A percentile compares a stretch with the other conserved stretches of the same genome.
These are phyloP conservation scores for Ichneumoninae sp. DNA, from an alignment of 2,888 invertebrate genomes.

Conservation along the genomic window DNA sequence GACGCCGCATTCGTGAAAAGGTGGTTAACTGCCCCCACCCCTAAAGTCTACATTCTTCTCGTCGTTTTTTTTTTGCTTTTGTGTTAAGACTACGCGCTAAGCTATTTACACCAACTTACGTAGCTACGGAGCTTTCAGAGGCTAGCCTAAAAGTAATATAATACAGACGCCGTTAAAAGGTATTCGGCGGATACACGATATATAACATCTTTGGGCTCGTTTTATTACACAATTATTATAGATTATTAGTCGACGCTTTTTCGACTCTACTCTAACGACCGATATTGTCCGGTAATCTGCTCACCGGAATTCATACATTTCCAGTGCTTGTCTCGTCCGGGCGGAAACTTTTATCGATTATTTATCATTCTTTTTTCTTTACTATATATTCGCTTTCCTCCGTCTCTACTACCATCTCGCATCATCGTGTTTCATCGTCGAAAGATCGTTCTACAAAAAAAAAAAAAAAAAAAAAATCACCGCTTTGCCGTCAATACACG, in stretches of 20 bases:
- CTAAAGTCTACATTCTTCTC: conserved; percentile 64
- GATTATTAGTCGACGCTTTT: conserved; percentile 68
- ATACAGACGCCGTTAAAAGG: conserved; percentile 79
- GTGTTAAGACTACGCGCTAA: conserved; percentile 71
- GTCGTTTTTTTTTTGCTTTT: conserved; percentile 39
- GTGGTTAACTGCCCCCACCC: conserved; percentile 64
- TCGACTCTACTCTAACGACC: conserved; percentile 24
- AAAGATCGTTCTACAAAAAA: conserved; percentile 8
- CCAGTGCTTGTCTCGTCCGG: conserved; percentile 6
- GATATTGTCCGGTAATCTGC: conserved; percentile 5
- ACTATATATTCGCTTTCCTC: neutral
- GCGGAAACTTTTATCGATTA: conserved; percentile 28
- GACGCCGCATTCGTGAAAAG: conserved; percentile 50
- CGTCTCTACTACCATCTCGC: conserved; percentile 2
- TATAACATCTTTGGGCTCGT: conserved; percentile 84
- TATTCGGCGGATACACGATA: conserved; percentile 80
- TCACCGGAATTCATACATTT: conserved; percentile 16
- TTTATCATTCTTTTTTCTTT: conserved; percentile 4
- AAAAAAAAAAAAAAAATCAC: conserved; percentile 7
- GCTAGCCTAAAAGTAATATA: conserved; percentile 82
- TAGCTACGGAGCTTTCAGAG: conserved; percentile 77
- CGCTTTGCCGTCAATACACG: conserved; percentile 19
- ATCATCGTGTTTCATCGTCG: conserved; percentile 6
- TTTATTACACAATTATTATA: conserved; percentile 84
- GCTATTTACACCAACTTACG: conserved; percentile 83